Evolutionary conservation across 2,113 vertebrate species (phyloP), one percentile per base, ranked within the genome.

Genomic region (Oncorhynchus nerka): DNA sequence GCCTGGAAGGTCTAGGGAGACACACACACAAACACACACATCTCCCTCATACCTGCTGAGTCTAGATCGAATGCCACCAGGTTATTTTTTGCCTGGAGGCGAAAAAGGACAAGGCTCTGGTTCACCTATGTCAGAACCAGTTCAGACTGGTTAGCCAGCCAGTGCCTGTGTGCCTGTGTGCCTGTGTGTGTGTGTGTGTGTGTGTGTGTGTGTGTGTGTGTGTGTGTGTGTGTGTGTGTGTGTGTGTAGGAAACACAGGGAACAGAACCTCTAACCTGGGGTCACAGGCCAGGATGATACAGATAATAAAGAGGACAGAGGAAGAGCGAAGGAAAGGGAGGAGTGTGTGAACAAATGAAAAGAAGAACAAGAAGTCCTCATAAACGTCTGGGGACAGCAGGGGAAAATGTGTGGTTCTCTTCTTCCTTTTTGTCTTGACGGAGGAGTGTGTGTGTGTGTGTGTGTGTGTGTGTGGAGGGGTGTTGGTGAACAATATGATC

Each of bases 1-100:
- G 92, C 93, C 93, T 95, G 90, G 94, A 95, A 96, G 95, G 93
- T 95, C 91, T 95, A 94, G 94, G 94, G 95, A 89, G 93, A 93
- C 94, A 90, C 80, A 93, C 28, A 28, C 28, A 26, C 26, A 2
- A 1, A 28, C 26, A 28, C 28, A 28, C 75, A 73, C 75, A 75
- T 66, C 93, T 94, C 94, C 90, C 61, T 55, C 75, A 72, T 75
- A 75, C 94, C 95, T 97, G 93, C 94, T 86, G 93, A 93, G 94
- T 93, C 87, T 89, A 92, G 93, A 92, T 95, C 94, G 95, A 95
- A 95, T 94, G 93, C 92, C 94, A 93, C 90, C 90, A 89, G 92
- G 71, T 74, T 81, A 72, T 65, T 77, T 94, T 90, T 93, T 95
- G 93, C 93, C 94, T 94, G 88, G 93, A 93, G 92, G 94, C 92